Evolutionary conservation across 2,113 vertebrate genomes (phyloP).

Genomic region (Ictalurus furcatus): DNA sequence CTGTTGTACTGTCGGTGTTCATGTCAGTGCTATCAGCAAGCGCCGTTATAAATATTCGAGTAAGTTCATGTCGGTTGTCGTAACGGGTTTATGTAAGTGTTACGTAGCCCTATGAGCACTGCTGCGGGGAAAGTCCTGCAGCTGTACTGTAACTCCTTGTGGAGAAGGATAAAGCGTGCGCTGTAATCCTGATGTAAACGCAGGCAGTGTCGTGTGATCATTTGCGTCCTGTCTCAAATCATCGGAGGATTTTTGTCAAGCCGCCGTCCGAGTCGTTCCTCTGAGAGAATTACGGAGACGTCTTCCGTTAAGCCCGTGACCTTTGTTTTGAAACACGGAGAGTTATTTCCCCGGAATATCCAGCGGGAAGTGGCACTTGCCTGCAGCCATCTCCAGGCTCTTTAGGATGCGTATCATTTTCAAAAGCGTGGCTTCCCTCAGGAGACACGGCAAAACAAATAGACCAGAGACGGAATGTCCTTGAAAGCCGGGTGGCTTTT

Average conservation of each 20-base stretch:
- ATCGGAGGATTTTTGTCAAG: neutral
- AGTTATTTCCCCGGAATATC: slow-evolving; percentile 62
- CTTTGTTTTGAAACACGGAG: slow-evolving; percentile 69
- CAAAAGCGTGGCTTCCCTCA: slow-evolving; percentile 63
- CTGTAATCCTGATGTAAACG: neutral
- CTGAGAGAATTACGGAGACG: slow-evolving; percentile 60
- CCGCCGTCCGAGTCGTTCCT: neutral
- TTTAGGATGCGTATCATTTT: slow-evolving; percentile 64
- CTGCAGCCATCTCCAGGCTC: slow-evolving; percentile 68
- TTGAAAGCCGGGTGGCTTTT: slow-evolving; percentile 65
- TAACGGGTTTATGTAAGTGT: neutral
- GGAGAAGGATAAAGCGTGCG: neutral
- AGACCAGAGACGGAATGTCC: slow-evolving; percentile 68
- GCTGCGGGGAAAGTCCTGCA: neutral
- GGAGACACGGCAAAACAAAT: slow-evolving; percentile 67
- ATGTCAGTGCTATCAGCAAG: neutral
- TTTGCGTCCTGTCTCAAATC: neutral
- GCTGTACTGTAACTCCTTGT: neutral
- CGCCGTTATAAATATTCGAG: neutral
- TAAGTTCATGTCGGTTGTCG: neutral
- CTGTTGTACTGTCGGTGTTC: neutral
- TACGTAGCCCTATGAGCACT: neutral
- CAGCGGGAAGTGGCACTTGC: slow-evolving; percentile 73
- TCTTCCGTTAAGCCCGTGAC: slow-evolving; percentile 56
- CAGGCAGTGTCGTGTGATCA: neutral